Percentiles rank a stretch among this genome's conserved stretches.
Evolutionary conservation across 2,888 invertebrate genomes (phyloP).

Genomic region (Tachina lurida): DNA sequence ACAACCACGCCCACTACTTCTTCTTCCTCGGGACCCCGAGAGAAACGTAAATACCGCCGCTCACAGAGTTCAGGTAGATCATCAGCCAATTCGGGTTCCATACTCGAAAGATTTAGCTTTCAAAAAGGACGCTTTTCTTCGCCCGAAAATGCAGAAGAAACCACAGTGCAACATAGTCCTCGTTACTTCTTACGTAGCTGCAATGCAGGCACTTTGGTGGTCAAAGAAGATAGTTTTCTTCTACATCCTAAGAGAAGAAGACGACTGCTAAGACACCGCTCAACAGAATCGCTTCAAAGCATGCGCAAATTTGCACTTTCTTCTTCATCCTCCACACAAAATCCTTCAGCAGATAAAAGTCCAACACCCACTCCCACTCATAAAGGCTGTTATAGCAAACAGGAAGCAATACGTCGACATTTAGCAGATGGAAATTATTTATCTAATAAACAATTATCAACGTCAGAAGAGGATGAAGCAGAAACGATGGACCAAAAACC

Average conservation of each 20-base stretch:
- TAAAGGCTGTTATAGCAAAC: conserved; percentile 56
- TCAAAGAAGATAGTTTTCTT: conserved; percentile 83
- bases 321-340: neutral
- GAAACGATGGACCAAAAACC: conserved; percentile 1
- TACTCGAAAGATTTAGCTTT: conserved; percentile 81
- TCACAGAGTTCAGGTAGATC: conserved; percentile 77
- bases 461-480: conserved; percentile 67
- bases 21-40: conserved; percentile 77
- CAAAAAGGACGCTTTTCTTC: conserved; percentile 80
- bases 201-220: conserved; percentile 84
- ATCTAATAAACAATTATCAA: conserved; percentile 58
- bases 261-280: conserved; percentile 69
- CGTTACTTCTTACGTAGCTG: conserved; percentile 84
- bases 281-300: conserved; percentile 59
- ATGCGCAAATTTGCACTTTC: neutral
- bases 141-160: conserved; percentile 78
- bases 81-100: conserved; percentile 77
- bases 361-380: conserved; percentile 45
- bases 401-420: conserved; percentile 70
- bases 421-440: conserved; percentile 74
- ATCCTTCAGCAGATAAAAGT: neutral
- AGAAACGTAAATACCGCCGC: conserved; percentile 80
- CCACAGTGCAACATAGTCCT: conserved; percentile 74
- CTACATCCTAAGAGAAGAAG: conserved; percentile 78
- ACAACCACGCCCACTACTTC: conserved; percentile 74